These are phyloP conservation scores for Macroglossus sobrinus DNA, from an alignment of 2,113 vertebrate genomes.

Conservation along the genomic window DNA sequence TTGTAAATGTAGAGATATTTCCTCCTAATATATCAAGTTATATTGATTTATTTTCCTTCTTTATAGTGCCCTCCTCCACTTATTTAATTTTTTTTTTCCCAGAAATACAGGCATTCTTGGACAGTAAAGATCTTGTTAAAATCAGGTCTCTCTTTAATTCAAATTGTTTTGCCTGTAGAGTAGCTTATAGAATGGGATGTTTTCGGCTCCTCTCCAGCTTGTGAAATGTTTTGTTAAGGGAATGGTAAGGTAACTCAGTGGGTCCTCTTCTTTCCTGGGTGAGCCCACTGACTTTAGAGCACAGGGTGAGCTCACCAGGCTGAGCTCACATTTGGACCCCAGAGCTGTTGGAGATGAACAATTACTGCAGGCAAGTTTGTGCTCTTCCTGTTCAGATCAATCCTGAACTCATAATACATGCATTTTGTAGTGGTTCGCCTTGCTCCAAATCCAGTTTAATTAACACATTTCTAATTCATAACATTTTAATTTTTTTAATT, in stretches of 20 bases:
- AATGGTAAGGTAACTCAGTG: background rate
- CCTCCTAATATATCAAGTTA: background rate
- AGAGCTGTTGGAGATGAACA: background rate
- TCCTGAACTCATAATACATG: background rate
- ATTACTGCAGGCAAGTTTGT: background rate
- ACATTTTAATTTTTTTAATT: constrained; percentile 5
- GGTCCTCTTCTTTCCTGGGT: background rate
- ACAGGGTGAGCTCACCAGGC: background rate
- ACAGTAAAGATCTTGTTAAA: background rate
- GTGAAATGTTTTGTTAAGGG: background rate
- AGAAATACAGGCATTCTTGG: background rate
- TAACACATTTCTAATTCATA: background rate
- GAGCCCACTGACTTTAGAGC: background rate
- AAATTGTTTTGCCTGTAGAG: background rate
- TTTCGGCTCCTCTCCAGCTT: background rate
- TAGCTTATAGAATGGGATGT: background rate
- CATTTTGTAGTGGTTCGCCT: background rate
- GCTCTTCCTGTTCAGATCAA: background rate
- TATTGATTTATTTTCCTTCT: background rate
- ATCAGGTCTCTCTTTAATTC: background rate
- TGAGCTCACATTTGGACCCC: background rate
- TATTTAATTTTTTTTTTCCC: background rate
- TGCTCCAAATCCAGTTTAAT: background rate
- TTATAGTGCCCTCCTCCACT: background rate
- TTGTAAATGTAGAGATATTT: background rate